Base-by-base conservation (phyloP, 2,888 invertebrate genomes). In the Leucophenga maculata region DNA sequence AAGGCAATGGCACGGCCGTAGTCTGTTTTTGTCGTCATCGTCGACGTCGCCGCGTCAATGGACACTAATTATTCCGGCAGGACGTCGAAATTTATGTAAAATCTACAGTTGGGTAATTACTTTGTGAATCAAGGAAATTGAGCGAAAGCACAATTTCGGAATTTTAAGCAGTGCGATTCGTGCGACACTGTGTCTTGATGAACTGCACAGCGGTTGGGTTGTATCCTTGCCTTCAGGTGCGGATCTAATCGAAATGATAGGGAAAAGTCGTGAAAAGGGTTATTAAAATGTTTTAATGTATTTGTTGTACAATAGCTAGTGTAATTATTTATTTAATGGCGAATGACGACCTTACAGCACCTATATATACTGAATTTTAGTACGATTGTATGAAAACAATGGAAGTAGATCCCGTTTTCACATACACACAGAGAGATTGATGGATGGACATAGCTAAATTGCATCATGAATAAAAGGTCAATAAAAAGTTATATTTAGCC, bases 91-190 rank as follows among this genome's bases (percentile, higher is more conserved):
- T 78, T 77, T 72, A 80, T 80, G 78, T 75, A 70, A 78, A 78
- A 80, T 78, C 74, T 77, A 70, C 69, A 74, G 72, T 74, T 74
- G 76, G 78, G 80, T 83, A 82, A 85, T 85, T 85, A 84, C 78
- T 78, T 85, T 81, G 76, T 81, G 80, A 83, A 79, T 78, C 76
- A 75, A 82, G 84, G 85, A 86, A 86, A 86, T 86, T 85, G 86
- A 82, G 85, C 85, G 83, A 81, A 77, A 78, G 79, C 77, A 86
- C 83, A 82, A 78, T 75, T 80, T 77, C 52, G 69, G 82, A 84
- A 83, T 81, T 78, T 79, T 72, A 85, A 82, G 69, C 74, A 79
- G 78, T 62, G 68, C 48, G n/a, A n/a, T 16, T 26, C 8, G 18
- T 18, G 55, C 9, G 22, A 1, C 39, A 39, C 3, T 3, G 8